Evolutionary conservation across 2,113 vertebrate species (phyloP).

Genomic region (Pseudorhombus dupliciocellatus): DNA sequence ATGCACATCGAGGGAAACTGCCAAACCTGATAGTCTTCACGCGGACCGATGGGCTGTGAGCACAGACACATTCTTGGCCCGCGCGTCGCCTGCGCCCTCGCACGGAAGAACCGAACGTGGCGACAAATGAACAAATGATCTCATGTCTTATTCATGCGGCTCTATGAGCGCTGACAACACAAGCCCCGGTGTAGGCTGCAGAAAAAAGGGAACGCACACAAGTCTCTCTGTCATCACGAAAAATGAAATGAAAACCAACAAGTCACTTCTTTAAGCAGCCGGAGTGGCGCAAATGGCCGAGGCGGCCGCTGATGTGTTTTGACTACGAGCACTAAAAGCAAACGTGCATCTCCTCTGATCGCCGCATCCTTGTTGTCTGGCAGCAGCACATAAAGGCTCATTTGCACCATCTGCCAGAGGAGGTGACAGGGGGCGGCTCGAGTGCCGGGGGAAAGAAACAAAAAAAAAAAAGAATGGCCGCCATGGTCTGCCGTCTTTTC

Average conservation of each 20-base stretch:
- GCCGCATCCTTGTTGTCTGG: conserved; percentile 22
- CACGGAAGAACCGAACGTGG: conserved; percentile 25
- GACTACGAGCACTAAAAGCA: conserved; percentile 30
- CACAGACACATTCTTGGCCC: conserved; percentile 39
- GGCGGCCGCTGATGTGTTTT: conserved; percentile 41
- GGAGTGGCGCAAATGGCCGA: conserved; percentile 12
- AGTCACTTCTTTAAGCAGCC: conserved; percentile 20
- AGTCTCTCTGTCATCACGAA: conserved; percentile 36
- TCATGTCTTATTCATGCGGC: conserved; percentile 60
- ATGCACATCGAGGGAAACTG: conserved; percentile 31
- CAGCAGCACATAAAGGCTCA: conserved; percentile 44
- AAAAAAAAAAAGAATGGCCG: conserved; percentile 31
- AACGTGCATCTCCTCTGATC: conserved; percentile 14
- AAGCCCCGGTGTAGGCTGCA: conserved; percentile 2
- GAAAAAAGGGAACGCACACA: background rate
- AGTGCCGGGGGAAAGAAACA: conserved; percentile 40
- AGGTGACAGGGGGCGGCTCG: conserved; percentile 44
- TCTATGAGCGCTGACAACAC: conserved; percentile 37
- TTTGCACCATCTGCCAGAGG: conserved; percentile 65
- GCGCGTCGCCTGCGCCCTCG: background rate
- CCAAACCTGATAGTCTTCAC: conserved; percentile 18
- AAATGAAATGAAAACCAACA: conserved; percentile 24
- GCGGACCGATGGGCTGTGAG: conserved; percentile 18
- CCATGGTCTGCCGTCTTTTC: conserved; percentile 26
- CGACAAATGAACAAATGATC: conserved; percentile 42